Evolutionary conservation across 1,140 invertebrate genomes (phyloP).

Genomic region (Pantala flavescens): DNA sequence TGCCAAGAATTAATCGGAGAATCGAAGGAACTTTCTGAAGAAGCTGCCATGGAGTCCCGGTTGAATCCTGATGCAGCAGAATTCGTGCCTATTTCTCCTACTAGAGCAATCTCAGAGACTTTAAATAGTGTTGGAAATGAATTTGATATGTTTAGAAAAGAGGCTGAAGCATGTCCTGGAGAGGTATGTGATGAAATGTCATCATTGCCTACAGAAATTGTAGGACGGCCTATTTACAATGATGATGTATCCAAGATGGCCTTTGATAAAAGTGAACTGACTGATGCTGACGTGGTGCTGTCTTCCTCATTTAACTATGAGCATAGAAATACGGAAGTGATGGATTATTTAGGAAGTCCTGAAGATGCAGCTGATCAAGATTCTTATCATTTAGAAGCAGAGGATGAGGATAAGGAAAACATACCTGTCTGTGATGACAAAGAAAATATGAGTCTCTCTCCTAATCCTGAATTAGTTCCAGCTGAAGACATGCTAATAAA

Average conservation of each 20-base stretch:
- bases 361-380: no score
- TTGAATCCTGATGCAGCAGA: conserved; percentile 62
- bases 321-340: no score
- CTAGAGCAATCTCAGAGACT: conserved; percentile 23
- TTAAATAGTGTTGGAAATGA: background rate
- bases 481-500: no score
- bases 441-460: background rate
- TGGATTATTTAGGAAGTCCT: no score
- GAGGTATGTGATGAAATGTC: background rate
- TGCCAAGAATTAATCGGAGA: background rate
- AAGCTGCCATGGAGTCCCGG: conserved; percentile 50
- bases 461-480: no score
- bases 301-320: background rate
- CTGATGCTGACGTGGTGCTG: background rate
- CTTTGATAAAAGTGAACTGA: no score
- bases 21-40: conserved; percentile 11
- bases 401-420: conserved; percentile 6
- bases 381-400: background rate
- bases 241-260: background rate
- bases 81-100: conserved; percentile 51
- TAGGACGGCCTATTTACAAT: background rate
- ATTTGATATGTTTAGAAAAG: background rate
- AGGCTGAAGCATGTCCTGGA: background rate
- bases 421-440: background rate
- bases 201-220: background rate